Percentiles rank a stretch among this genome's conserved stretches.
These are phyloP conservation scores for Catharus bicknelli DNA, from an alignment of 2,113 vertebrate genomes.

Conservation along the genomic window DNA sequence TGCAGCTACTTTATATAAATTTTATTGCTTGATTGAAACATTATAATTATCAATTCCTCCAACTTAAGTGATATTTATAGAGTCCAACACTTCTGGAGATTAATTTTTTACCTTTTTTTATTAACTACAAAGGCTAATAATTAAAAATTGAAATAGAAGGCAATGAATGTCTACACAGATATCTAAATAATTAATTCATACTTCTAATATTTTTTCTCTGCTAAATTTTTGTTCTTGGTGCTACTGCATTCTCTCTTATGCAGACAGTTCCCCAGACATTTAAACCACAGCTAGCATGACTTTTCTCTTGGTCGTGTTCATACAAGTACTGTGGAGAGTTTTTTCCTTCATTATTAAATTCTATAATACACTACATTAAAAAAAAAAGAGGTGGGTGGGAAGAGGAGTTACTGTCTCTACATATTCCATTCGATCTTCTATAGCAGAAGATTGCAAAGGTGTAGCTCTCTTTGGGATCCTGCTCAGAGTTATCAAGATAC, in stretches of 20 bases:
- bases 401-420: fast-evolving
- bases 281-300: not conserved
- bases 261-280: not conserved
- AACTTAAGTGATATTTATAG: not conserved
- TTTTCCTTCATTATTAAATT: not conserved
- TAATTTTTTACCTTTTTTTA: slow-evolving; percentile 4
- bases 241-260: not conserved
- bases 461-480: not conserved
- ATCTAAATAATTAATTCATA: slow-evolving; percentile 15
- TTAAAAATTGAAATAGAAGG: slow-evolving; percentile 38
- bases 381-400: fast-evolving
- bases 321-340: not conserved
- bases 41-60: not conserved
- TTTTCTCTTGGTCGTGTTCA: not conserved
- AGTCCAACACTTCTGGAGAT: not conserved
- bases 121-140: slow-evolving; percentile 3
- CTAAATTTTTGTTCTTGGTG: not conserved
- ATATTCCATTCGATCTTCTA: not conserved
- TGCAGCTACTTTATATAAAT: not conserved
- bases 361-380: not conserved
- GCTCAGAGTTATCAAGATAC: not conserved
- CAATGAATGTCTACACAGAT: not conserved
- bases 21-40: not conserved
- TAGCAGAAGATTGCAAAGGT: not conserved
- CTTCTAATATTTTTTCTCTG: not conserved